Conservation (phyloP, 2,888 invertebrate species). For the Nebria brevicollis region DNA sequence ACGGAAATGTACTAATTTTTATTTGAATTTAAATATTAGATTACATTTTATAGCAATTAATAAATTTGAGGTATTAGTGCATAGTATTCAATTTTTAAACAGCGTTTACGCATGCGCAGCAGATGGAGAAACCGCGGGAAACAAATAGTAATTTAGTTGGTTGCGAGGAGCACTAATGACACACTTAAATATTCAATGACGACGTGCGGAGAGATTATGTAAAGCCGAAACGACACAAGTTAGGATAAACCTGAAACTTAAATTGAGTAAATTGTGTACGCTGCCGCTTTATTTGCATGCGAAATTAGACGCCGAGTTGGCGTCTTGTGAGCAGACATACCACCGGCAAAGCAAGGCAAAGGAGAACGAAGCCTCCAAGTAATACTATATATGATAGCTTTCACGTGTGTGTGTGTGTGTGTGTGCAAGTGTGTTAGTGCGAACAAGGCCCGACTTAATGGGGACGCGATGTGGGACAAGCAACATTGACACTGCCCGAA, state of each 20-base stretch:
- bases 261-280: conserved; percentile 48
- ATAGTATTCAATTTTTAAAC: neutral
- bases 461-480: conserved; percentile 17
- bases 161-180: conserved; percentile 47
- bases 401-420: conserved; percentile 11
- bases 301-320: conserved; percentile 48
- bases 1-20: too few relatives aligned
- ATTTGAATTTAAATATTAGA: too few relatives aligned
- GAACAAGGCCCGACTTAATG: conserved; percentile 21
- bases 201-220: conserved; percentile 52
- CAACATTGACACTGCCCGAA: conserved; percentile 16
- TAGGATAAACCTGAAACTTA: conserved; percentile 53
- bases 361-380: neutral
- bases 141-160: conserved; percentile 46
- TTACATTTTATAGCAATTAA: too few relatives aligned
- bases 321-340: conserved; percentile 13
- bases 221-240: conserved; percentile 51
- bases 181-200: conserved; percentile 53
- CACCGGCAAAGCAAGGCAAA: neutral
- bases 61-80: too few relatives aligned
- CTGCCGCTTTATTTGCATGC: conserved; percentile 50
- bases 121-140: conserved; percentile 27
- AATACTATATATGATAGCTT: conserved; percentile 30
- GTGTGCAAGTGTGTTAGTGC: neutral
- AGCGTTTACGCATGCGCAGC: neutral